Evolutionary conservation across 2,797 vertebrate species (phyloP).

Genomic region (Sarcophilus harrisii): DNA sequence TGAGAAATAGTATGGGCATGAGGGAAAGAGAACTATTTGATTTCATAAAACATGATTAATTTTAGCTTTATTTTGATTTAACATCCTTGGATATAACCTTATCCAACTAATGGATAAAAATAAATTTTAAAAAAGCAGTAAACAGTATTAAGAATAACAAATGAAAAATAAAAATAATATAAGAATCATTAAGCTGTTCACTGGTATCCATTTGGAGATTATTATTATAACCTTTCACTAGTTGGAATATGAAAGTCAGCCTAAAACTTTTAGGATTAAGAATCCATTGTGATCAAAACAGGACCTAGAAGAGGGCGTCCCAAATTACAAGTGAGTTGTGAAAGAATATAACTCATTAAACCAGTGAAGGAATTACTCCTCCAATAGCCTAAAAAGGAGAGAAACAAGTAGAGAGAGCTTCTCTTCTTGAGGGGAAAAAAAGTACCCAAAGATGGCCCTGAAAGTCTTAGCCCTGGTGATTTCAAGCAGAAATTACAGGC

Average conservation of each 20-base stretch:
- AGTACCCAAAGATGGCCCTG: neutral
- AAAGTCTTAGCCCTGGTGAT: neutral
- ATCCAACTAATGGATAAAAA: neutral
- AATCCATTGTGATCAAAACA: neutral
- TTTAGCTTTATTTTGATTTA: constrained; percentile 29
- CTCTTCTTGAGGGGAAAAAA: neutral
- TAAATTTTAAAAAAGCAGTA: constrained; percentile 1
- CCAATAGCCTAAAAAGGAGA: neutral
- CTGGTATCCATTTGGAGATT: neutral
- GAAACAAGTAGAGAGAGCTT: neutral
- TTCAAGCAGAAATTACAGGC: neutral
- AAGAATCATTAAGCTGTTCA: neutral
- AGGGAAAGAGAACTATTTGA: neutral
- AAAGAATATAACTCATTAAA: neutral
- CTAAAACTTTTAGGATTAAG: neutral
- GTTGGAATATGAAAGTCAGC: neutral
- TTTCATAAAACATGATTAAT: neutral
- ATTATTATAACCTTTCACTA: neutral
- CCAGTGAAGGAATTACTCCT: neutral
- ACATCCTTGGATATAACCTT: neutral
- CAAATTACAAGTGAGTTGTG: neutral
- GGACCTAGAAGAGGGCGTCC: neutral
- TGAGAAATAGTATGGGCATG: neutral
- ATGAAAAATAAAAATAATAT: neutral
- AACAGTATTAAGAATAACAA: constrained; percentile 8